phyloP scores from a whole-genome alignment of 2,888 invertebrate genomes.

The Tinea trinotella region DNA sequence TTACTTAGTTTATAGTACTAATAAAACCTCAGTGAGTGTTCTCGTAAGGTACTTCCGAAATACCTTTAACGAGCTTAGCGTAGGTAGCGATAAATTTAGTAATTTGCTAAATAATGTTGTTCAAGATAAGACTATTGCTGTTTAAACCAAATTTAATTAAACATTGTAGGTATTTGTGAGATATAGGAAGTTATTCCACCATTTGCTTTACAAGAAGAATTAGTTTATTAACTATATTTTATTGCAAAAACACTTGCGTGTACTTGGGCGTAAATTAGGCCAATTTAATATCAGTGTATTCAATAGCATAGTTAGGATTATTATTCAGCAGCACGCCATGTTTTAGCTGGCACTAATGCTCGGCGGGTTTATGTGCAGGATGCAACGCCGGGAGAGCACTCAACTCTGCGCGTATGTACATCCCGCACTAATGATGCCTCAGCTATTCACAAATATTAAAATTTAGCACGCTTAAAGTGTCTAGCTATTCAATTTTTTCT shows the following conservation, averaged over 20 bases:
- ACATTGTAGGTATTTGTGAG: neutral
- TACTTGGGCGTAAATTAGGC: neutral
- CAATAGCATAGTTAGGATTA: conserved; percentile 4
- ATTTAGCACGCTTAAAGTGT: neutral
- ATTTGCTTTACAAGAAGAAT: no score
- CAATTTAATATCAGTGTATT: conserved; percentile 11
- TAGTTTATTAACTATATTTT: neutral
- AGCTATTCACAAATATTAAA: neutral
- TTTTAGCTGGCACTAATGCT: conserved; percentile 1
- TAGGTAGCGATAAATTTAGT: neutral
- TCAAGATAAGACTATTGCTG: neutral
- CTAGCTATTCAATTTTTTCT: no score
- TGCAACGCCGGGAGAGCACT: conserved; percentile 10
- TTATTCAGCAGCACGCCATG: conserved; percentile 7
- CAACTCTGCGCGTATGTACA: neutral
- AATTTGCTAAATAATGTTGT: neutral
- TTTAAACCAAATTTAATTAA: neutral
- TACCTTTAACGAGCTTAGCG: neutral
- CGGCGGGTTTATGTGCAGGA: conserved; percentile 1
- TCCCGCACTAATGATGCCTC: conserved; percentile 8
- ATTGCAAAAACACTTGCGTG: neutral
- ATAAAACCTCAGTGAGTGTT: neutral
- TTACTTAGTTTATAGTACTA: neutral
- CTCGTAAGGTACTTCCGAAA: neutral
- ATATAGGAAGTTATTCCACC: neutral